phyloP scores from a whole-genome alignment of 2,113 vertebrate genomes.

The Riparia riparia region DNA sequence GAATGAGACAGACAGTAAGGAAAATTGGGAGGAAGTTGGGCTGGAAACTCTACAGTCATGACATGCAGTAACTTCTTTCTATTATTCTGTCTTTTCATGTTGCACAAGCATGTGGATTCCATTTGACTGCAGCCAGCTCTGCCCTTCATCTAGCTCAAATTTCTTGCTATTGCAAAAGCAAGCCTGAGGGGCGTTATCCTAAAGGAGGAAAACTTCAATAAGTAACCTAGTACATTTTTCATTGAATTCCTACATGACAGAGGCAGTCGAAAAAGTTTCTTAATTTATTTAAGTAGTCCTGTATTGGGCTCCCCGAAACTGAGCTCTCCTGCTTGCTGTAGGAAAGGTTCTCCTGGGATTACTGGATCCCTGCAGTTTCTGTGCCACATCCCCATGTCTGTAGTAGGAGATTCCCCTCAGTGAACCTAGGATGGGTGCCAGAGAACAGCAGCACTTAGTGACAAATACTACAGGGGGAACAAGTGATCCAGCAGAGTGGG shows the following conservation, averaged over 20 bases:
- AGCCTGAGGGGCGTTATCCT: slow-evolving; percentile 4
- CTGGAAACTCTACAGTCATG: slow-evolving; percentile 62
- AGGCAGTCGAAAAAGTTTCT: neutral
- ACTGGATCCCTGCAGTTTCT: neutral
- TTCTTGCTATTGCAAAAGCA: slow-evolving; percentile 43
- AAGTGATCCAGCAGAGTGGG: neutral
- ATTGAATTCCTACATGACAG: neutral
- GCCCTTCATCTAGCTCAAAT: slow-evolving; percentile 49
- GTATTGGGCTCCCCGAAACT: neutral
- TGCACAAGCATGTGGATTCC: slow-evolving; percentile 50
- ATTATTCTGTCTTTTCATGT: slow-evolving; percentile 63
- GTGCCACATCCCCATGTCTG: neutral
- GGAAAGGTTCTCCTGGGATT: neutral
- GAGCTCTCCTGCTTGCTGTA: neutral
- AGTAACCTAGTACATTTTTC: neutral
- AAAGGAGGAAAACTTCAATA: slow-evolving; percentile 4
- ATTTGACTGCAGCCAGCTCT: slow-evolving; percentile 53
- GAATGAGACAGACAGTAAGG: slow-evolving; percentile 61
- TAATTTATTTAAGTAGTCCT: neutral
- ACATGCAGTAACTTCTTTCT: slow-evolving; percentile 63
- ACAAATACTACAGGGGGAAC: neutral
- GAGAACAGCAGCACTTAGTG: neutral
- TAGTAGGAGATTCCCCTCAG: neutral
- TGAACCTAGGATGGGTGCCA: neutral
- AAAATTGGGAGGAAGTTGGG: slow-evolving; percentile 46